Conservation (phyloP, 2,113 vertebrate species). For the Plecturocebus donacophilus region DNA sequence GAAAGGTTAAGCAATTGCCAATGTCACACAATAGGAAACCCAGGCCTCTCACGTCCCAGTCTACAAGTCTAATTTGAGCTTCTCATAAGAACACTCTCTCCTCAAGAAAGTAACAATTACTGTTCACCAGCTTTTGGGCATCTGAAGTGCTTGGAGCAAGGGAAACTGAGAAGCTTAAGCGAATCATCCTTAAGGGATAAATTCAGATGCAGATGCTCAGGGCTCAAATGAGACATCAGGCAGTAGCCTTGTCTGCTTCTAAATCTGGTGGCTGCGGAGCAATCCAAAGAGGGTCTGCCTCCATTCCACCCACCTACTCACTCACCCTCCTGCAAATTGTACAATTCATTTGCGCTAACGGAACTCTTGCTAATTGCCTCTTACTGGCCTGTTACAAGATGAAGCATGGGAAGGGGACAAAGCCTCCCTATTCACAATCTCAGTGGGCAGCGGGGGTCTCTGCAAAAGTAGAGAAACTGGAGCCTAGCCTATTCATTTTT, state of each 20-base stretch:
- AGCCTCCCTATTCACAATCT: conserved; percentile 65
- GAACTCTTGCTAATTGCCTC: conserved; percentile 67
- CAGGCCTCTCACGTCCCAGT: conserved; percentile 6
- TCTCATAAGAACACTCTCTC: neutral
- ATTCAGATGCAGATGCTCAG: conserved; percentile 6
- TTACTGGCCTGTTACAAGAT: conserved; percentile 64
- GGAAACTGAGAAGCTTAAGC: conserved; percentile 1
- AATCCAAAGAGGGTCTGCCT: neutral
- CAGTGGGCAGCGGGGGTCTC: conserved; percentile 59
- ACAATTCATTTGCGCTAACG: conserved; percentile 26
- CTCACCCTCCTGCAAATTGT: neutral
- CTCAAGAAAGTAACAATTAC: conserved; percentile 3
- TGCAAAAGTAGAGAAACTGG: conserved; percentile 55
- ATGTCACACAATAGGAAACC: conserved; percentile 24
- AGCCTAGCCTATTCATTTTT: conserved; percentile 45
- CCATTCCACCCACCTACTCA: neutral
- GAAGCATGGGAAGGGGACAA: conserved; percentile 63
- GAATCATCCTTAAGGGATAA: neutral
- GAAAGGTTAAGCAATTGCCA: conserved; percentile 44
- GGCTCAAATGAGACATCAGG: conserved; percentile 4
- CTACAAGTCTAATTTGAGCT: conserved; percentile 25
- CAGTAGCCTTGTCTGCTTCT: conserved; percentile 6
- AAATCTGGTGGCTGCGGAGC: conserved; percentile 38
- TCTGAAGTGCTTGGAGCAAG: neutral
- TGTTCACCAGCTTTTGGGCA: neutral